phyloP scores from a whole-genome alignment of 53 echinoderm and acorn worm species.

The Zoroaster sp. region DNA sequence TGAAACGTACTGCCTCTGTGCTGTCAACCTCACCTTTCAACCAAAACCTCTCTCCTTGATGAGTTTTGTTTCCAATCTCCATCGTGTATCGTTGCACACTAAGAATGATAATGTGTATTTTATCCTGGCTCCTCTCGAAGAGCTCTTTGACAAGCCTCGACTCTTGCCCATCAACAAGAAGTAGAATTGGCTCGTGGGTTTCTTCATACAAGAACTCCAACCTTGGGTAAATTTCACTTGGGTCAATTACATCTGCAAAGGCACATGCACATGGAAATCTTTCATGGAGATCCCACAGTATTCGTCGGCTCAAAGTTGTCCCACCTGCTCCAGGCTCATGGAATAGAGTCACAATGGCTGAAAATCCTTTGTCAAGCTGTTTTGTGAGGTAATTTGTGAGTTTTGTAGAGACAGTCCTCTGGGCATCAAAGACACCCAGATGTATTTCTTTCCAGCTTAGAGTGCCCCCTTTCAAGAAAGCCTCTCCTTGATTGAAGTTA shows the following conservation, averaged over 20 bases:
- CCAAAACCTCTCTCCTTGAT: neutral
- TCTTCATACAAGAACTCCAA: conserved; percentile 19
- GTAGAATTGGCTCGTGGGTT: conserved; percentile 39
- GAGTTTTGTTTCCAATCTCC: conserved; percentile 7
- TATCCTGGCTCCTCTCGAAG: neutral
- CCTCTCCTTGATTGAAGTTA: neutral
- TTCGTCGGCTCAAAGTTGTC: conserved; percentile 40
- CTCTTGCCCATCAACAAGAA: conserved; percentile 60
- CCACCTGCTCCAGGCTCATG: conserved; percentile 61
- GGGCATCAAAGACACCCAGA: neutral
- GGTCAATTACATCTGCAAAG: conserved; percentile 1
- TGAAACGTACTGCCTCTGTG: conserved; percentile 33
- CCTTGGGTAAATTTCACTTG: conserved; percentile 7
- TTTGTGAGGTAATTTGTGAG: neutral
- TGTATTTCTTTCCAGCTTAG: conserved; percentile 11
- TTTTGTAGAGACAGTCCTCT: neutral
- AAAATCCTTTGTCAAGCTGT: neutral
- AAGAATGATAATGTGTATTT: conserved; percentile 15
- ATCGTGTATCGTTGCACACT: conserved; percentile 32
- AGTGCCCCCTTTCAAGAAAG: conserved; percentile 28
- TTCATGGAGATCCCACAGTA: conserved; percentile 50
- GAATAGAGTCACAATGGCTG: conserved; percentile 5
- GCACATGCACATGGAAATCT: conserved; percentile 31
- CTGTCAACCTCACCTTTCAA: conserved; percentile 27
- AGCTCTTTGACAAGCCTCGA: conserved; percentile 20